Evolutionary conservation across 2,888 invertebrate species (phyloP), one percentile per base, ranked within the genome.

Genomic region (Glaucopsyche alexis): DNA sequence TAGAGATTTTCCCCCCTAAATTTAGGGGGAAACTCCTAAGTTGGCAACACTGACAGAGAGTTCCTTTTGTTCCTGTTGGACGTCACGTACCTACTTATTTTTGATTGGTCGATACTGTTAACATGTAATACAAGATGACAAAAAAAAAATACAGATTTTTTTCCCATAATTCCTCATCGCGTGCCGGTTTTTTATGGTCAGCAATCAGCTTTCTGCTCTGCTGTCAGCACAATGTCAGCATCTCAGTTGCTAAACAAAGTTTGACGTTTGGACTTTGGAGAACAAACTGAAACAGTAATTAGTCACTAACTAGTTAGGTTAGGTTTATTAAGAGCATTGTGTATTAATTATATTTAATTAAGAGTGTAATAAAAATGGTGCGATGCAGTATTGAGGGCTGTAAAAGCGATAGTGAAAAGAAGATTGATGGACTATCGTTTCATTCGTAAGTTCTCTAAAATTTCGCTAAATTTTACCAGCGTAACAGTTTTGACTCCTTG

Each of bases 101-200:
- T 66, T 75, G 75, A 76, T 75, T 75, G 75, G 75, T 75, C 74
- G 65, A 74, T 74, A 55, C 7, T n/a, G 52, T n/a, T n/a, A 52
- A 16, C 7, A 52, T 52, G 4, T 29, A 29, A 1, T 29, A 29
- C 29, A 2, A 29, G 29, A 29, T 29, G 29, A 29, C 0, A 29
- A 29, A 29, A 29, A 29, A 29, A 29, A 49, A 14, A 49, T n/a
- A n/a, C n/a, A 49, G 5, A 49, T 49, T 14, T 50, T 14, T 50
- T 47, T 47, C 4, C 47, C 5, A 3, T 29, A 29, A 14, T 49
- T 6, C 14, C 49, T 50, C 47, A 47, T 13, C 47, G 47, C 47
- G 47, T 47, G 47, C 11, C 47, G 11, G 13, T 47, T 47, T 9
- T 47, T 13, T 47, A n/a, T n/a, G n/a, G n/a, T n/a, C n/a, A n/a